A percentile compares a stretch with the other conserved stretches of the same genome.
Evolutionary conservation across 2,113 vertebrate genomes (phyloP).

Genomic region (Ictalurus furcatus): DNA sequence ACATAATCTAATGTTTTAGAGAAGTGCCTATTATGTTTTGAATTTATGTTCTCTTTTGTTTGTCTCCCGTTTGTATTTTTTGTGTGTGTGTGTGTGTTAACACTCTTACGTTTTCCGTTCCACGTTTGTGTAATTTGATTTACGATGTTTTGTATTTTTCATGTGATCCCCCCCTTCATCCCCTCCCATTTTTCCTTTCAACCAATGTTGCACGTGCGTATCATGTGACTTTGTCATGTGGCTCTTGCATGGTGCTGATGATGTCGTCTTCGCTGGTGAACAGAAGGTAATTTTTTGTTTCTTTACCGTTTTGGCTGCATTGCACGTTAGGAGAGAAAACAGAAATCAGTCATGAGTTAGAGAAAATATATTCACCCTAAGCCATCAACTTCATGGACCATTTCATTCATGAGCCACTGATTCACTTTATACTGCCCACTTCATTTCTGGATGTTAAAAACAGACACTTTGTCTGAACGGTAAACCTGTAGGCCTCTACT

Average conservation of each 20-base stretch:
- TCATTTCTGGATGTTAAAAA: slow-evolving; percentile 37
- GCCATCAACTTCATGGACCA: slow-evolving; percentile 44
- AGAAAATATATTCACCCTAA: slow-evolving; percentile 25
- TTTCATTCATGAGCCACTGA: slow-evolving; percentile 49
- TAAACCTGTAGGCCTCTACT: slow-evolving; percentile 11
- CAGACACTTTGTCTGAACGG: slow-evolving; percentile 11
- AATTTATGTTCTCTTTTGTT: slow-evolving; percentile 56
- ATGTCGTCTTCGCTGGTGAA: slow-evolving; percentile 98
- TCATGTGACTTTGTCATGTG: slow-evolving; percentile 99
- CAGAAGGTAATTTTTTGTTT: slow-evolving; percentile 94
- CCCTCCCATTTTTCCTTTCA: slow-evolving; percentile 83
- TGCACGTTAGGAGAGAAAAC: slow-evolving; percentile 36
- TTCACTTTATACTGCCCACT: slow-evolving; percentile 36
- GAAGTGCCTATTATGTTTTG: slow-evolving; percentile 48
- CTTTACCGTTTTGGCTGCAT: slow-evolving; percentile 77
- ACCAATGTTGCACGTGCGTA: slow-evolving; percentile 98
- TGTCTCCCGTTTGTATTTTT: slow-evolving; percentile 64
- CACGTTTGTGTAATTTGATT: slow-evolving; percentile 94
- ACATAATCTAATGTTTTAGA: slow-evolving; percentile 37
- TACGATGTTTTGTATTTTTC: slow-evolving; percentile 94
- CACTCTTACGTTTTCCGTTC: slow-evolving; percentile 85
- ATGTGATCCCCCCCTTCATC: slow-evolving; percentile 68
- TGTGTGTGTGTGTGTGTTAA: slow-evolving; percentile 78
- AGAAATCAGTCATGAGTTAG: slow-evolving; percentile 31
- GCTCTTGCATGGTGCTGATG: slow-evolving; percentile 99